phyloP scores from a whole-genome alignment of 2,113 vertebrate genomes.

The Apodemus sylvaticus region DNA sequence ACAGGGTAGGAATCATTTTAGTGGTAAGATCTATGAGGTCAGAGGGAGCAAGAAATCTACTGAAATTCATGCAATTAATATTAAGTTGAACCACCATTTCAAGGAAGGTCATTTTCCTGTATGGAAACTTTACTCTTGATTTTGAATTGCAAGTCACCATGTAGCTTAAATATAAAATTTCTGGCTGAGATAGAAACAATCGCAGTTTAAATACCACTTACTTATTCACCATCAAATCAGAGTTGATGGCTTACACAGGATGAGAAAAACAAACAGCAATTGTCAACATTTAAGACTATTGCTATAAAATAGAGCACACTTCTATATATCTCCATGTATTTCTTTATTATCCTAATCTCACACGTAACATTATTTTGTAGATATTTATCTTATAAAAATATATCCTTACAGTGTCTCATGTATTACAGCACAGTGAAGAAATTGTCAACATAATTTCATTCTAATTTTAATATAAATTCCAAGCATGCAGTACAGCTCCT shows the following conservation, averaged over 20 bases:
- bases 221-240: not conserved
- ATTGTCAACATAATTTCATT: conserved; percentile 45
- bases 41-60: not conserved
- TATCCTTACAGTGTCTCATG: not conserved
- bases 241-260: not conserved
- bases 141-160: conserved; percentile 13
- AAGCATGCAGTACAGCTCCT: not conserved
- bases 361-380: not conserved
- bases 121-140: not conserved
- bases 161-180: not conserved
- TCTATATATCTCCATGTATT: not conserved
- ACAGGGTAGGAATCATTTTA: not conserved
- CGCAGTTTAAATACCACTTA: conserved; percentile 2
- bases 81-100: not conserved
- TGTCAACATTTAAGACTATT: not conserved
- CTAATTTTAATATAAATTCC: conserved; percentile 46
- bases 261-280: not conserved
- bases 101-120: not conserved
- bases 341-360: conserved; percentile 26
- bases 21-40: not conserved
- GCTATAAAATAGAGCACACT: not conserved
- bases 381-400: conserved; percentile 52
- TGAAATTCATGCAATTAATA: not conserved
- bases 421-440: not conserved
- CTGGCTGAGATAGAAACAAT: not conserved